Conservation (phyloP, 1,140 invertebrate species). For the Cotesia chilonis region DNA sequence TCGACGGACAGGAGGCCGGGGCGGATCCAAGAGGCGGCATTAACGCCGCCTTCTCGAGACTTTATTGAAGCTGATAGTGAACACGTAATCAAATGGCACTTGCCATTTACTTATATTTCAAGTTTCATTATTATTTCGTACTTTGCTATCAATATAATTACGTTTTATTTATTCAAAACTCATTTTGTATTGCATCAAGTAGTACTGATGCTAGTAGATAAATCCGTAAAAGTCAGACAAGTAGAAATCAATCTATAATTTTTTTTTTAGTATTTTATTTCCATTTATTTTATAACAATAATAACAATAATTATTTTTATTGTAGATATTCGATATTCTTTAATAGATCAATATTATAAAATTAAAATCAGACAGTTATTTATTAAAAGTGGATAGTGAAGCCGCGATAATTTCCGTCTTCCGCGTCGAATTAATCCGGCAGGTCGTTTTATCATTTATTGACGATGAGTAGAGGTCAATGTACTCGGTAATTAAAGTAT, state of each 20-base stretch:
- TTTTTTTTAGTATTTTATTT: too few species aligned
- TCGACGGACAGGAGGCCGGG: constrained; percentile 52
- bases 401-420: constrained; percentile 1
- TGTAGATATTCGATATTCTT: not conserved
- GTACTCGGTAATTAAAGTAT: not conserved
- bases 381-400: constrained; percentile 2
- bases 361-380: not conserved
- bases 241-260: too few species aligned
- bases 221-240: too few species aligned
- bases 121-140: not conserved
- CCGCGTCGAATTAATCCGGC: constrained; percentile 15
- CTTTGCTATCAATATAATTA: not conserved
- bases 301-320: too few species aligned
- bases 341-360: not conserved
- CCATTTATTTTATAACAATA: too few species aligned
- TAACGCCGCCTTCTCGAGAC: constrained; percentile 54
- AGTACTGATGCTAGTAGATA: constrained; percentile 11
- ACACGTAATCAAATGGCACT: constrained; percentile 54
- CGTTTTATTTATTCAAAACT: not conserved
- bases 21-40: constrained; percentile 59
- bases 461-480: constrained; percentile 6
- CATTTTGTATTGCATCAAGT: not conserved
- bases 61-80: constrained; percentile 55
- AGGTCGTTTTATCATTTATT: constrained; percentile 8
- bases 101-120: constrained; percentile 36